Evolutionary conservation across 64 coral and sea anemone genomes (phyloP).

Genomic region (Montipora capricornis): DNA sequence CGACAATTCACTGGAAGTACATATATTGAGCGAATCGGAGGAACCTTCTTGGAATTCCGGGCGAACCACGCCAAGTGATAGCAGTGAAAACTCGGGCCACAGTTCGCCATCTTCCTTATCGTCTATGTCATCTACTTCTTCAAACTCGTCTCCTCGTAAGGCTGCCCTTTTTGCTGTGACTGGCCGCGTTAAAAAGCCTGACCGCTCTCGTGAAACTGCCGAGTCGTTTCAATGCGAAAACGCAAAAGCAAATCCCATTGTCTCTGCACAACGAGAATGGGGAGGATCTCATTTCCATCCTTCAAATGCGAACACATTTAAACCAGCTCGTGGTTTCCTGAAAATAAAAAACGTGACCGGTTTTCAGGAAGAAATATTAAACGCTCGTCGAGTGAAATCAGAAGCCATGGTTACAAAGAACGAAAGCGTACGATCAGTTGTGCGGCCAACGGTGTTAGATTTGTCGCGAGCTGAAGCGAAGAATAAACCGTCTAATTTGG

Average conservation of each 20-base stretch:
- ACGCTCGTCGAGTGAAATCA: background rate
- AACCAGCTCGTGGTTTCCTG: background rate
- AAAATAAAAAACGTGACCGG: background rate
- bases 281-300: background rate
- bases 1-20: background rate
- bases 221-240: background rate
- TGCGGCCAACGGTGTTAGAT: background rate
- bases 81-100: conserved; percentile 41
- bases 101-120: conserved; percentile 87
- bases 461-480: conserved; percentile 7
- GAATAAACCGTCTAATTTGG: background rate
- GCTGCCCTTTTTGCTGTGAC: conserved; percentile 46
- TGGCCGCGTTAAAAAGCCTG: background rate
- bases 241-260: background rate
- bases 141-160: conserved; percentile 55
- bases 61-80: background rate
- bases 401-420: background rate
- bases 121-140: conserved; percentile 83
- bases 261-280: background rate
- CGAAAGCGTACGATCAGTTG: background rate
- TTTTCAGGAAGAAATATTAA: background rate
- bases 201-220: background rate
- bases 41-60: background rate
- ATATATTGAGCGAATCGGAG: background rate
- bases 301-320: background rate